Conservation (phyloP, 37 sponge, comb jelly and placozoan genomes). For the Trichoplax adhaerens region DNA sequence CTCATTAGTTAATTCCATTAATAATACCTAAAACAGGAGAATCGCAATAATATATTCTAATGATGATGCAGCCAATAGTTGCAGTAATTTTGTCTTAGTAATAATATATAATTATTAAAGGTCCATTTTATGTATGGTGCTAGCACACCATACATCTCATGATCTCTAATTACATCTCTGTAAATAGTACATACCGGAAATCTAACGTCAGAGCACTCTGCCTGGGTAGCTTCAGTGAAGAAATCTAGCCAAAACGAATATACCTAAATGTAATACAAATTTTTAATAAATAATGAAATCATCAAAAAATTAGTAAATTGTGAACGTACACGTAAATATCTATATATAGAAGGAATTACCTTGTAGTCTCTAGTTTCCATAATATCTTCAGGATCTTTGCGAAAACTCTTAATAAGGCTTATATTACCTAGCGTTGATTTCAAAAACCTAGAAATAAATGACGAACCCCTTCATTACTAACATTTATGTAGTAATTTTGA, state of each 20-base stretch:
- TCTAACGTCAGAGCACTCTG: no score
- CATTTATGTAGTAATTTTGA: slow-evolving; percentile 2
- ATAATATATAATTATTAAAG: no score
- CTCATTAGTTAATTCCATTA: not conserved
- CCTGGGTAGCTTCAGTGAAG: slow-evolving; percentile 30
- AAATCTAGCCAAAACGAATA: slow-evolving; percentile 71
- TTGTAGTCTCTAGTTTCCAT: slow-evolving; percentile 6
- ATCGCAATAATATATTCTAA: not conserved
- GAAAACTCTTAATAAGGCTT: slow-evolving; percentile 27
- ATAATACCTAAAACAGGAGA: not conserved
- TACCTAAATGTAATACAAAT: not conserved
- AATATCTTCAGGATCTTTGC: slow-evolving; percentile 13
- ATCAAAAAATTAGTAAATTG: no score
- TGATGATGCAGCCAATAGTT: no score
- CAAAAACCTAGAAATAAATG: slow-evolving; percentile 29
- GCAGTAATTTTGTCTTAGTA: no score
- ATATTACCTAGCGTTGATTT: slow-evolving; percentile 58
- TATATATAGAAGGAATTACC: not conserved
- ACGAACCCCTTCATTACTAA: not conserved
- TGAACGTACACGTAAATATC: no score
- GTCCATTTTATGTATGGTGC: no score
- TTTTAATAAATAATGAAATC: no score
- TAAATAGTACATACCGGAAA: no score
- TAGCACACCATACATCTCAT: no score
- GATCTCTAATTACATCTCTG: no score